Evolutionary conservation across 1,140 invertebrate genomes (phyloP).

Genomic region (Plutomurus gul): DNA sequence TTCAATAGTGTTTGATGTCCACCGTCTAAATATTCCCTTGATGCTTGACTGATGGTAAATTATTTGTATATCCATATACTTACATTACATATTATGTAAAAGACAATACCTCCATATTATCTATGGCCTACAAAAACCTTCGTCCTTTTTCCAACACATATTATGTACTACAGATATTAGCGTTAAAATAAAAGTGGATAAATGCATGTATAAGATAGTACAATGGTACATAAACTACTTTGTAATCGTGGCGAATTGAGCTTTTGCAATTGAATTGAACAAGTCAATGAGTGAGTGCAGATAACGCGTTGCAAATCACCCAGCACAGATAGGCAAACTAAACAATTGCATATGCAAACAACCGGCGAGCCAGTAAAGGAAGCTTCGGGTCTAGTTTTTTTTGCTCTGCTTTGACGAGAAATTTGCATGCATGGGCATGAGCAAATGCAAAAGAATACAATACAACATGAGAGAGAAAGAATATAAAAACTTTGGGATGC

Average conservation of each 20-base stretch:
- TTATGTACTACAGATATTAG: neutral
- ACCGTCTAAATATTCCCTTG: no score
- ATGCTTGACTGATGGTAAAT: no score
- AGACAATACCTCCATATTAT: neutral
- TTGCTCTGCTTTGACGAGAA: constrained; percentile 11
- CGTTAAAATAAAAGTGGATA: neutral
- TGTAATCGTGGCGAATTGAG: neutral
- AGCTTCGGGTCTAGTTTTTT: constrained; percentile 6
- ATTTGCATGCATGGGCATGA: constrained; percentile 23
- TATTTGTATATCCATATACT: no score
- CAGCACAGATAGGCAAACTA: constrained; percentile 9
- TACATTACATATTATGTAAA: neutral
- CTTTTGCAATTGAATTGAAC: neutral
- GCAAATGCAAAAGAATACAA: neutral
- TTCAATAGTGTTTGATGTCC: no score
- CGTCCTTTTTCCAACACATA: neutral
- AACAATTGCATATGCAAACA: constrained; percentile 16
- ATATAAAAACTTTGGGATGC: neutral
- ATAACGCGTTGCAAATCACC: constrained; percentile 9
- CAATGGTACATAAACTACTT: no score
- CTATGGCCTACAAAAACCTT: neutral
- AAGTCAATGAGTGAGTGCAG: neutral
- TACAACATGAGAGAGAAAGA: neutral
- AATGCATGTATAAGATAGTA: no score
- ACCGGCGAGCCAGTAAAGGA: neutral